Base-by-base conservation (phyloP, 2,888 invertebrate species). In the Adelphocoris suturalis region DNA sequence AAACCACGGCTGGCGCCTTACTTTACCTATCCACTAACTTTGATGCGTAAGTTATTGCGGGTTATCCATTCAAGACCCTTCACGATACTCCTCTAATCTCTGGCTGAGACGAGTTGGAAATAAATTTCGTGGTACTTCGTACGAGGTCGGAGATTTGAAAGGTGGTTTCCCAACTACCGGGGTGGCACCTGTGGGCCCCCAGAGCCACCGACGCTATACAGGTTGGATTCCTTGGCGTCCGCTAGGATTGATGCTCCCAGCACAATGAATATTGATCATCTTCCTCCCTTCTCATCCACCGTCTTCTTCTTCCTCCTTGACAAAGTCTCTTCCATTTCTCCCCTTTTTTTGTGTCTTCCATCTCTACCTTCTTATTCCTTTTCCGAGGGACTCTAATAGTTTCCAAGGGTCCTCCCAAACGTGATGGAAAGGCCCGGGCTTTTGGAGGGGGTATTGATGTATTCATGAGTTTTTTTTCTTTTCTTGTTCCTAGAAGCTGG, bases 211-310 rank as follows among this genome's bases (percentile, higher is more conserved):
- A n/a, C 46, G 9, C 16, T 5, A 16, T 46, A 78, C 78, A 78
- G 78, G 78, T 78, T 28, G 85, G 85, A 85, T 85, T 57, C 85
- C 85, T 28, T 57, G 57, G 85, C 85, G 85, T 85, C 85, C 85
- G 85, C 57, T 61, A 85, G 85, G 61, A 85, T 85, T 85, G 85
- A 85, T 85, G 85, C 61, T 61, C 61, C 61, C 57, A 61, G 85
- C 57, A 85, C 85, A 85, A 85, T 85, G 85, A 85, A 85, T 85
- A 85, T 85, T 85, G 85, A 85, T 85, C 85, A 85, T 85, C 85
- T 85, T 28, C 52, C 82, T 28, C 57, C 46, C 28, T 84, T 27
- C 85, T 14, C 14, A 61, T 37, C 46, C 85, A n/a, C 23, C 61
- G n/a, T 12, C 61, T 52, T 82, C 81, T 47, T 81, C 81, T 81